Conservation (phyloP, 2,797 vertebrate species). For the Sebastolobus alascanus region DNA sequence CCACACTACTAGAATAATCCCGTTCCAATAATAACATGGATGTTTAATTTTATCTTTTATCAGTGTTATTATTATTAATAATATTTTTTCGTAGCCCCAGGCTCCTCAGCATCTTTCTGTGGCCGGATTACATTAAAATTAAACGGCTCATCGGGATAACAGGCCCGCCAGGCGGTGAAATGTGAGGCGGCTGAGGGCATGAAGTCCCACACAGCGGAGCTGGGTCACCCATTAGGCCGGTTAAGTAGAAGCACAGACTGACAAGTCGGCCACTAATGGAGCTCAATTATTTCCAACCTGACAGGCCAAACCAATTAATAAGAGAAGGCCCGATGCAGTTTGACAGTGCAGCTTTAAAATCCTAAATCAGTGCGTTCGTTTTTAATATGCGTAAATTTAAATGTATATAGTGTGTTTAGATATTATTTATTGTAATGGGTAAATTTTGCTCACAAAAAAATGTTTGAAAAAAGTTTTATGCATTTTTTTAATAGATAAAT, state of each 20-base stretch:
- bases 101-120: constrained; percentile 72
- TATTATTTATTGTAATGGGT: not conserved
- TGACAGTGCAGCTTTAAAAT: constrained; percentile 75
- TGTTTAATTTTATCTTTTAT: constrained; percentile 8
- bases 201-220: constrained; percentile 66
- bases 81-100: constrained; percentile 18
- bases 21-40: not conserved
- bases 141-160: constrained; percentile 79
- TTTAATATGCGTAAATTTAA: not conserved
- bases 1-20: not conserved
- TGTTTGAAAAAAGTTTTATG: not conserved
- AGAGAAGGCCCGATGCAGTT: constrained; percentile 61
- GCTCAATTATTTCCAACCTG: constrained; percentile 84
- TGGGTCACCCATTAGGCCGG: constrained; percentile 81
- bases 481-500: not conserved
- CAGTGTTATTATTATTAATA: not conserved
- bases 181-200: constrained; percentile 64
- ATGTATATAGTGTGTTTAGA: not conserved
- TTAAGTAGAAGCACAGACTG: constrained; percentile 83
- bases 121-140: constrained; percentile 74
- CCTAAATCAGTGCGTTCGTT: constrained; percentile 18
- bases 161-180: constrained; percentile 73
- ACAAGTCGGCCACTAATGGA: constrained; percentile 83
- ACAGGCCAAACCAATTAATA: constrained; percentile 84
- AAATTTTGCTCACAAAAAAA: not conserved